Conservation (phyloP, 1,140 invertebrate genomes). For the Fopius arisanus region DNA sequence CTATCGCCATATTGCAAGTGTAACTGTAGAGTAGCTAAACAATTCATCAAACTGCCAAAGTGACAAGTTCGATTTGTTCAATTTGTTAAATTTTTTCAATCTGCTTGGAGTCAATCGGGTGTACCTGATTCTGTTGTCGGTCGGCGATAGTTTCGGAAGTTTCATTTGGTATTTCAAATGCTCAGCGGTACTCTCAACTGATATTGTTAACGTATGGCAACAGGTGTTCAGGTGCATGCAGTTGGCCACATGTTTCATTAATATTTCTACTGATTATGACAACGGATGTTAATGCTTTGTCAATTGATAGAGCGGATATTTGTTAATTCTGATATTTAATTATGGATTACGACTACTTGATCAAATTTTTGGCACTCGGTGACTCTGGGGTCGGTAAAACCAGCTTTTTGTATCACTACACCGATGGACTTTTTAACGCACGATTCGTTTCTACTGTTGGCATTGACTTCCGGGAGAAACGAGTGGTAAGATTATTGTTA, state of each 20-base stretch:
- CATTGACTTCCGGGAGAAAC: slow-evolving; percentile 97
- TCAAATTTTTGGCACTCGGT: slow-evolving; percentile 94
- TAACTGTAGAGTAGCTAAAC: background rate
- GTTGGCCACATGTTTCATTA: background rate
- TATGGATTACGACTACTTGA: slow-evolving; percentile 95
- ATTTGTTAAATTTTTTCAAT: no score
- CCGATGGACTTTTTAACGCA: slow-evolving; percentile 89
- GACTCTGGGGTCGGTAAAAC: slow-evolving; percentile 95
- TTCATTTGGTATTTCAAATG: background rate
- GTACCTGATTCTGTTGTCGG: no score
- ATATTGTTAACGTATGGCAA: background rate
- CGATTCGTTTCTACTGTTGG: slow-evolving; percentile 97
- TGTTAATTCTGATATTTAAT: background rate
- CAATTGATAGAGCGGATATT: background rate
- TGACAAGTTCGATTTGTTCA: no score
- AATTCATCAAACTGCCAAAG: background rate
- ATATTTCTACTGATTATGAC: background rate
- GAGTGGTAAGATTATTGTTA: slow-evolving; percentile 75
- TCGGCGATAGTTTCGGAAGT: no score
- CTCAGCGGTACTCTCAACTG: background rate
- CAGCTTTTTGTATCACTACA: slow-evolving; percentile 94
- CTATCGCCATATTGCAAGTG: background rate
- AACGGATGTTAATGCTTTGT: no score
- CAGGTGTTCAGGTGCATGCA: slow-evolving; percentile 7
- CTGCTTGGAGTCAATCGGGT: no score